Percentiles rank a stretch among this genome's conserved stretches.
phyloP scores from a whole-genome alignment of 2,888 invertebrate species.

The Sycophila texana region DNA sequence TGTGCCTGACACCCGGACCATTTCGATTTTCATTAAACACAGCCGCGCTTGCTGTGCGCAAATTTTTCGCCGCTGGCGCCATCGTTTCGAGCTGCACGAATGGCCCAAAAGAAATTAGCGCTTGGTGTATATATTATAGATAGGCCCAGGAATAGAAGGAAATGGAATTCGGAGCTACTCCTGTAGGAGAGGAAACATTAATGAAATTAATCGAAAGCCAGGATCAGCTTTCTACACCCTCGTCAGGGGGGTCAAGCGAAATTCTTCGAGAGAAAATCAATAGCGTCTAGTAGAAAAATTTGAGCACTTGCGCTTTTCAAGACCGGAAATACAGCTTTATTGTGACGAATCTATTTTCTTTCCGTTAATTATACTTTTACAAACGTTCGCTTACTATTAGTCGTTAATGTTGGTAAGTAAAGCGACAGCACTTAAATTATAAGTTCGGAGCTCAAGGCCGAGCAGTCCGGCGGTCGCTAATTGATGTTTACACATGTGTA shows the following conservation, averaged over 20 bases:
- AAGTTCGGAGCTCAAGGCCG: no score
- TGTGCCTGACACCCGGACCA: constrained; percentile 14
- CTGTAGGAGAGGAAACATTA: constrained; percentile 50
- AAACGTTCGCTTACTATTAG: no score
- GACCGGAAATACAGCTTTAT: no score
- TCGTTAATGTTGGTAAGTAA: no score
- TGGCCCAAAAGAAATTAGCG: background rate
- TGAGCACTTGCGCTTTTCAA: constrained; percentile 28
- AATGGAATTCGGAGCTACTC: constrained; percentile 47
- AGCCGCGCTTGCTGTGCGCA: background rate
- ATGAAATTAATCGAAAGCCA: constrained; percentile 62
- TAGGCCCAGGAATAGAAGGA: background rate
- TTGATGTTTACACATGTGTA: background rate
- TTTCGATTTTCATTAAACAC: constrained; percentile 34
- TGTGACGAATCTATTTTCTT: no score
- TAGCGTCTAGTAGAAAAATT: constrained; percentile 30
- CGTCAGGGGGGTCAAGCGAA: constrained; percentile 53
- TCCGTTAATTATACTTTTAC: no score
- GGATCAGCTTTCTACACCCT: constrained; percentile 45
- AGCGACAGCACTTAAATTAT: no score
- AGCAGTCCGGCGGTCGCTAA: no score
- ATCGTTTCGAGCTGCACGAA: background rate
- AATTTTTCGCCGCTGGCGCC: constrained; percentile 4
- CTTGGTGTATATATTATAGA: background rate
- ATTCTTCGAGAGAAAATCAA: constrained; percentile 52